Evolutionary conservation across 2,888 invertebrate genomes (phyloP).

Genomic region (Caenorhabditis sp.): DNA sequence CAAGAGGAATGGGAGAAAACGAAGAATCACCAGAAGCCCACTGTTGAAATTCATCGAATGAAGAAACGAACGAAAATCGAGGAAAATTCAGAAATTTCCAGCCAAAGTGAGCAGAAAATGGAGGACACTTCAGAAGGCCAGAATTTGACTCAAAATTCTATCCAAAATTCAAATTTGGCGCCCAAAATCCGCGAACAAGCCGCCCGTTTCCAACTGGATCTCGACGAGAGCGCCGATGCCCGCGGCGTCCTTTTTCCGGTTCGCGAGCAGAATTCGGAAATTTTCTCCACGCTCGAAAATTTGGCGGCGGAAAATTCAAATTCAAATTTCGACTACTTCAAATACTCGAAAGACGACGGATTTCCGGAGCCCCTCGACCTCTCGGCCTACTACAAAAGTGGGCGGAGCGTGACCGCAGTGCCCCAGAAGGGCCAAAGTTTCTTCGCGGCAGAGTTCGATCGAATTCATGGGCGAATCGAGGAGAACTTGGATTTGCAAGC

Average conservation of each 20-base stretch:
- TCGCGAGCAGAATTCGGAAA: constrained; percentile 50
- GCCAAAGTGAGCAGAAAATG: neutral
- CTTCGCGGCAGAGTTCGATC: constrained; percentile 79
- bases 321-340: neutral
- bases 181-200: constrained; percentile 36
- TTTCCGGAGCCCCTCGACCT: constrained; percentile 80
- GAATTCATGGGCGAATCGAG: constrained; percentile 70
- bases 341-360: constrained; percentile 75
- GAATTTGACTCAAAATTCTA: constrained; percentile 3
- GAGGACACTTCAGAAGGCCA: too few species aligned
- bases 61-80: constrained; percentile 36
- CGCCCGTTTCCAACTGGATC: constrained; percentile 66
- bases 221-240: constrained; percentile 63
- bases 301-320: neutral
- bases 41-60: constrained; percentile 56
- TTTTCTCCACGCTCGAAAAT: neutral
- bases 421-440: constrained; percentile 70
- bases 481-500: constrained; percentile 54
- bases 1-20: constrained; percentile 61
- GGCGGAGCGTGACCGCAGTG: neutral
- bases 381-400: constrained; percentile 63
- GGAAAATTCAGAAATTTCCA: constrained; percentile 1
- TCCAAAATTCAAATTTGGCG: constrained; percentile 6
- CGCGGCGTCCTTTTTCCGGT: constrained; percentile 42
- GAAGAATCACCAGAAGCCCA: constrained; percentile 23